Evolutionary conservation across 1,140 invertebrate genomes (phyloP).

Genomic region (Neotoxoptera formosana): DNA sequence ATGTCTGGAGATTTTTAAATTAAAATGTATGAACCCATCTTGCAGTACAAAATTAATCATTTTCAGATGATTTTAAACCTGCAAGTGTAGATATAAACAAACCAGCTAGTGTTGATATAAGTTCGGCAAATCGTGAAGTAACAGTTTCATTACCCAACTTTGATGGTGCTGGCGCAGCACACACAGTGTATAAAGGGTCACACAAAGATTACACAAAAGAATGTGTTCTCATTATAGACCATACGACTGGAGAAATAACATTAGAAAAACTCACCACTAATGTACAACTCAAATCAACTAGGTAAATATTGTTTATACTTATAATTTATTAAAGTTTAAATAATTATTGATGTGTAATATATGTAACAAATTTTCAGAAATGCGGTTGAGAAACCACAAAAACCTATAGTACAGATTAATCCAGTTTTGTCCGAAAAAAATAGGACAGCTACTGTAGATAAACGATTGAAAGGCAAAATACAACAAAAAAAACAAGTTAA

Average conservation of each 20-base stretch:
- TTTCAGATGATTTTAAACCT: conserved; percentile 95
- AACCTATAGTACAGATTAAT: conserved; percentile 41
- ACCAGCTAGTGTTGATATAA: conserved; percentile 87
- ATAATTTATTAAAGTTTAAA: background rate
- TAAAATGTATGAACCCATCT: background rate
- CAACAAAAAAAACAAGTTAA: conserved; percentile 46
- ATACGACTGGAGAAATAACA: conserved; percentile 88
- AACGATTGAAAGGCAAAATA: conserved; percentile 45
- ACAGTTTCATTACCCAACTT: conserved; percentile 94
- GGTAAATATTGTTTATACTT: conserved; percentile 64
- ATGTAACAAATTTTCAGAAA: conserved; percentile 39
- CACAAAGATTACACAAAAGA: conserved; percentile 90
- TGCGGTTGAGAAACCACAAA: conserved; percentile 53
- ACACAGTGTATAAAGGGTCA: conserved; percentile 94
- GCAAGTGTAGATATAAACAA: conserved; percentile 93
- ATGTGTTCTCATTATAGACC: conserved; percentile 94
- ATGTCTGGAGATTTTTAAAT: background rate
- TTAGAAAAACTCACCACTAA: conserved; percentile 89
- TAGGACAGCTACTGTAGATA: conserved; percentile 44
- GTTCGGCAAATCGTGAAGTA: conserved; percentile 80
- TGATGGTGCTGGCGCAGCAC: conserved; percentile 84
- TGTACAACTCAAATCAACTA: conserved; percentile 94
- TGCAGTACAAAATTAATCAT: conserved; percentile 59
- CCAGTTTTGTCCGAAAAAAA: conserved; percentile 53
- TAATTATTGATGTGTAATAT: background rate